Evolutionary conservation across 2,888 invertebrate species (phyloP).

Genomic region (Cartodere bifasciata): DNA sequence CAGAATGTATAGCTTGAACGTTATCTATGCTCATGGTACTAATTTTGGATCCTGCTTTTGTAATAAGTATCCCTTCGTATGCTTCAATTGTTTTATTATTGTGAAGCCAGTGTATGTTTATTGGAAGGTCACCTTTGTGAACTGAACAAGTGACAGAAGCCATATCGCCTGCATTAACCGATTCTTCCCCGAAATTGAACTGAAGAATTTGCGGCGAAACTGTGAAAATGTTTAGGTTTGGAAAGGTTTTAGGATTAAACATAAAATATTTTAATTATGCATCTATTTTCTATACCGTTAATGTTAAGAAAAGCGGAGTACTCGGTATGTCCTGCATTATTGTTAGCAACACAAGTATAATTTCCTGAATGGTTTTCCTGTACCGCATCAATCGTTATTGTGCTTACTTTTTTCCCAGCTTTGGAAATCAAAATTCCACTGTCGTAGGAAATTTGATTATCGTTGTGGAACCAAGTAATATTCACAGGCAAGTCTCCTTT

Average conservation of each 20-base stretch:
- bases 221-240: constrained; percentile 14
- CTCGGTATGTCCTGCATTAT: constrained; percentile 55
- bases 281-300: no score
- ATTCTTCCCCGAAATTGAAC: constrained; percentile 39
- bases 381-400: constrained; percentile 50
- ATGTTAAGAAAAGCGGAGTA: constrained; percentile 46
- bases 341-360: constrained; percentile 61
- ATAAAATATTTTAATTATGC: no score
- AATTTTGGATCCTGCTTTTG: constrained; percentile 39
- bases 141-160: constrained; percentile 56
- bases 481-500: constrained; percentile 59
- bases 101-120: constrained; percentile 60
- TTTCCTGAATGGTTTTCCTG: constrained; percentile 54
- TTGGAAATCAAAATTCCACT: constrained; percentile 31
- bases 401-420: constrained; percentile 39
- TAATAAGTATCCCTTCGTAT: constrained; percentile 25
- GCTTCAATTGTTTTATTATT: constrained; percentile 44
- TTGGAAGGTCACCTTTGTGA: constrained; percentile 61
- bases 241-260: constrained; percentile 1
- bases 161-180: constrained; percentile 55
- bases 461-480: constrained; percentile 49
- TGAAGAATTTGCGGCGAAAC: constrained; percentile 30
- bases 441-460: constrained; percentile 28
- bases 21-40: constrained; percentile 56
- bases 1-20: constrained; percentile 58